A percentile compares a stretch with the other conserved stretches of the same genome.
phyloP scores from a whole-genome alignment of 2,113 vertebrate species.

The cat (Felis catus) region DNA sequence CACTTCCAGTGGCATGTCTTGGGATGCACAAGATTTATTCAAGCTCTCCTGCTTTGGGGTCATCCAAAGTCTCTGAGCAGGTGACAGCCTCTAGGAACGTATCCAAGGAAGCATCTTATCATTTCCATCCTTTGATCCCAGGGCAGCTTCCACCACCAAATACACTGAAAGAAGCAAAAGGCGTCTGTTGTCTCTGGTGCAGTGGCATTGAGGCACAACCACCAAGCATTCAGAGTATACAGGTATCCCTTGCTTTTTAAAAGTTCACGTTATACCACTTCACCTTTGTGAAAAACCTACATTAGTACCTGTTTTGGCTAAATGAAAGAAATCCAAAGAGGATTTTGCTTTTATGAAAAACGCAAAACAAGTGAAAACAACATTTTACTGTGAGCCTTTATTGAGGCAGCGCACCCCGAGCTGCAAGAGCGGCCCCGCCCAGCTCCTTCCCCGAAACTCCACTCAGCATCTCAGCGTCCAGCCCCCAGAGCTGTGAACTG shows the following conservation, averaged over 20 bases:
- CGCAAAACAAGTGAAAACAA: not conserved
- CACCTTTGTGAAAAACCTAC: not conserved
- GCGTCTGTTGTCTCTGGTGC: not conserved
- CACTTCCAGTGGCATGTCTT: not conserved
- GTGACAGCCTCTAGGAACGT: not conserved
- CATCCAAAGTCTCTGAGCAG: conserved; percentile 21
- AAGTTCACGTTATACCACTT: not conserved
- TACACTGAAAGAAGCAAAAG: not conserved
- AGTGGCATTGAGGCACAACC: not conserved
- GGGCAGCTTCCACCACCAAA: not conserved
- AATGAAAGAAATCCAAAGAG: not conserved
- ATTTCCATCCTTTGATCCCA: not conserved
- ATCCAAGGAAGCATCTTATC: not conserved
- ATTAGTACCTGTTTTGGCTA: not conserved
- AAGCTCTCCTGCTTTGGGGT: not conserved
- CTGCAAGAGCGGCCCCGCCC: not conserved
- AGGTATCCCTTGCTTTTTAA: not conserved
- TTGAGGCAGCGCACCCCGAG: fast-evolving
- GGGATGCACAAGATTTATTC: not conserved
- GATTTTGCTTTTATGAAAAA: not conserved
- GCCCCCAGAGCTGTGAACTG: not conserved
- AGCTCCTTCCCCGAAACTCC: not conserved
- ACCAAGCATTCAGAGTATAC: not conserved
- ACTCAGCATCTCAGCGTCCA: not conserved
- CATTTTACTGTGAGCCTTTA: not conserved